Evolutionary conservation across 2,113 vertebrate species (phyloP), one percentile per base, ranked within the genome.

Genomic region (Varanus komodoensis): DNA sequence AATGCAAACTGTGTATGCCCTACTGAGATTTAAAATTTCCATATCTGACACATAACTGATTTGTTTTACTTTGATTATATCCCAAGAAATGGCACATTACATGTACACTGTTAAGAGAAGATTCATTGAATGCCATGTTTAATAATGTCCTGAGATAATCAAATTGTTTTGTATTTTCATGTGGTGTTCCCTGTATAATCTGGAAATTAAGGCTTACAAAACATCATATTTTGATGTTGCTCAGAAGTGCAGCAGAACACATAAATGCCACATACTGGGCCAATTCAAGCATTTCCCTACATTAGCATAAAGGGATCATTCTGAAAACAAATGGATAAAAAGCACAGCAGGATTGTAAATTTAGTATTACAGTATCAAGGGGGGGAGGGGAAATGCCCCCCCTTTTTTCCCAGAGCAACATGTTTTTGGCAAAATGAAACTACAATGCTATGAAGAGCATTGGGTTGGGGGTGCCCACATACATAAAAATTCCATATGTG

Each of bases 21-120:
- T 93, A 75, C 73, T 89, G 95, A 95, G 94, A 91, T 92, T 94
- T 93, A 89, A 93, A 92, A 96, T 94, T 94, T 96, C 94, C 87
- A n/a, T 94, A 94, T 93, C 89, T 94, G 88, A 93, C 87, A 86
- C 84, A 93, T 73, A 89, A 75, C 73, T 95, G 85, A 93, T 93
- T 93, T 96, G 83, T 92, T 94, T 95, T 93, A 68, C 90, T 94
- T 95, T 95, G 90, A 93, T 96, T 95, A 88, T 74, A 87, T 84
- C 90, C 79, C 0, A 0, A 94, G 85, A 82, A 94, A n/a, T 75
- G 87, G 32, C n/a, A 71, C 0, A 52, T 94, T 77, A 93, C 93
- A 91, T 91, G 61, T 75, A 68, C 75, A 89, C 88, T 93, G 67
- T 92, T 95, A 96, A 86, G 78, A 94, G 84, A 67, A 94, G 93